Conservation (phyloP, 2,888 invertebrate species). For the Oligia fasciuncula region DNA sequence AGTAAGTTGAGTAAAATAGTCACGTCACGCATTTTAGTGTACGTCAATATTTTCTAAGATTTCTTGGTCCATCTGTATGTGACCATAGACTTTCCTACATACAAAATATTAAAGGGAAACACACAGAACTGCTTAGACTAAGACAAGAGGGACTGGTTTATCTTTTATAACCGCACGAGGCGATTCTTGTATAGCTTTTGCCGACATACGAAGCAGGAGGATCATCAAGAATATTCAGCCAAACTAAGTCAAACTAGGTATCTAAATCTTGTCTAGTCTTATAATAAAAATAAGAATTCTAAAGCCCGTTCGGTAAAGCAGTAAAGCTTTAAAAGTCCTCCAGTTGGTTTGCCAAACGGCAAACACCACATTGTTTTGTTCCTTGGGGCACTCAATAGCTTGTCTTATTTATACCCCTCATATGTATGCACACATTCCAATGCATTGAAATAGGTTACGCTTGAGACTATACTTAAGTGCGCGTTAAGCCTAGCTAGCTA, state of each 20-base stretch:
- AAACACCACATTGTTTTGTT: neutral
- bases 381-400: slow-evolving; percentile 22
- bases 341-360: too few relatives aligned
- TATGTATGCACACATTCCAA: neutral
- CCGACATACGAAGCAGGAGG: too few relatives aligned
- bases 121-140: neutral
- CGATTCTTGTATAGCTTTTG: too few relatives aligned
- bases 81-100: neutral
- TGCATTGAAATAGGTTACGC: too few relatives aligned
- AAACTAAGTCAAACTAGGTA: neutral
- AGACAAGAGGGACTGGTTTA: too few relatives aligned
- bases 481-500: too few relatives aligned
- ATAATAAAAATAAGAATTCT: too few relatives aligned
- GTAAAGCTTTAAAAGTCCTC: neutral
- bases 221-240: neutral
- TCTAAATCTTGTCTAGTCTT: too few relatives aligned
- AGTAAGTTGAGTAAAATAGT: neutral
- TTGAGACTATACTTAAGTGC: too few relatives aligned
- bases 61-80: too few relatives aligned
- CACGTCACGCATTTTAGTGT: neutral
- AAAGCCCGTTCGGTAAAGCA: too few relatives aligned
- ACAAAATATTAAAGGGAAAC: neutral
- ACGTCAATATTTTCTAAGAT: neutral
- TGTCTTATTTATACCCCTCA: slow-evolving; percentile 33
- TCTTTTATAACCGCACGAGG: too few relatives aligned